Evolutionary conservation across 2,113 vertebrate species (phyloP), one percentile per base, ranked within the genome.

Genomic region (Eretmochelys imbricata): DNA sequence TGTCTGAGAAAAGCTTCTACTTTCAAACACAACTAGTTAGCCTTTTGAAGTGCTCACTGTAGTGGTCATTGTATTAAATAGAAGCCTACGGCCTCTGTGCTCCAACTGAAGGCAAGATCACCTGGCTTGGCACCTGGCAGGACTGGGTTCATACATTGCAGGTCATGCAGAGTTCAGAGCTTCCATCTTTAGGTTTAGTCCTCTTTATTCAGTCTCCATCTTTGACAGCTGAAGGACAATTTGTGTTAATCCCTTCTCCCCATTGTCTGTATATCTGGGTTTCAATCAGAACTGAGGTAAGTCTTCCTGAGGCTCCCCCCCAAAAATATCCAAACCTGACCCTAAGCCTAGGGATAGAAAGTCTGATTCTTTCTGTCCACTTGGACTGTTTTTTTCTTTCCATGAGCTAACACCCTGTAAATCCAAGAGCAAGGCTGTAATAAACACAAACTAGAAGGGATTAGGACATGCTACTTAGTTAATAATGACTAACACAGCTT

Each of bases 371-470:
- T 97, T 97, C 91, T 96, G 83, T 97, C 93, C 94, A 88, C 89
- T 93, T 59, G 55, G 25, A 93, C 96, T 98, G 97, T 95, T 94
- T 91, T 96, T 97, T 95, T 94, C 95, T 97, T 98, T 98, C 96
- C 96, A 97, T 87, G 94, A 98, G 92, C 95, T 95, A 94, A 97
- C 86, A 69, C 95, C 42, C 42, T 97, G 88, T 87, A 98, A 98
- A 98, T 98, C 98, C 96, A 91, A 97, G 95, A 96, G 95, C 94
- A 97, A 97, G 94, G 96, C 97, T 96, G 62, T 93, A 96, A 97
- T 97, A 98, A 98, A 98, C 98, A 98, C 97, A 96, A 98, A 97
- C 95, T 91, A 95, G 96, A 95, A 87, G 49, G 97, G 98, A 98
- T 98, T 98, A 98, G 88, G 95, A 95, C 3, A 84, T 95, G 90